Conservation (phyloP, 2,888 invertebrate species). For the Aleiodes alternator region DNA sequence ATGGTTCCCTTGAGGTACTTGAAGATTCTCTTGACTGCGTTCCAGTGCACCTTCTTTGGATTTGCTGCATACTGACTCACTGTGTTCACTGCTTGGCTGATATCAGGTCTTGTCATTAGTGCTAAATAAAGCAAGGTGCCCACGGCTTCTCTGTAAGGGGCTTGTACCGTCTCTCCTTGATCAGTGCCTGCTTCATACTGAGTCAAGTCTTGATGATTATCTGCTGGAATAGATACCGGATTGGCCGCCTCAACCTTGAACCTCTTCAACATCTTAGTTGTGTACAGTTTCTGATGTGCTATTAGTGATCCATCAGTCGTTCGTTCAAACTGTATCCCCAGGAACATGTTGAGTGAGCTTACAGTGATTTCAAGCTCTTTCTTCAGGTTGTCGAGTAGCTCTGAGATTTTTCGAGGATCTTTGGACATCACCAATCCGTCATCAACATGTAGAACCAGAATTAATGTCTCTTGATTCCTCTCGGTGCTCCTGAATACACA, state of each 20-base stretch:
- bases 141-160: slow-evolving; percentile 51
- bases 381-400: slow-evolving; percentile 39
- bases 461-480: slow-evolving; percentile 33
- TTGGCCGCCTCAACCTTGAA: slow-evolving; percentile 50
- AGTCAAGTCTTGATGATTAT: slow-evolving; percentile 49
- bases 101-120: slow-evolving; percentile 49
- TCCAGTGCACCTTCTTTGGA: slow-evolving; percentile 49
- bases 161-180: too few species aligned
- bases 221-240: slow-evolving; percentile 44
- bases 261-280: slow-evolving; percentile 42
- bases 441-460: slow-evolving; percentile 50
- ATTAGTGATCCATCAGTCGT: slow-evolving; percentile 46
- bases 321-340: slow-evolving; percentile 48
- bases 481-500: slow-evolving; percentile 53
- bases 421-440: slow-evolving; percentile 50
- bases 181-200: background rate
- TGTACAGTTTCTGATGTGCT: slow-evolving; percentile 46
- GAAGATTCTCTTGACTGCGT: slow-evolving; percentile 51
- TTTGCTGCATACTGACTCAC: slow-evolving; percentile 43
- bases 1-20: slow-evolving; percentile 49
- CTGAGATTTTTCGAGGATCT: slow-evolving; percentile 8
- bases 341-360: slow-evolving; percentile 37
- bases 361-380: slow-evolving; percentile 34
- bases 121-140: slow-evolving; percentile 50
- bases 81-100: slow-evolving; percentile 45